Base-by-base conservation (phyloP, 2,797 vertebrate species). In the Gadopsis marmoratus region DNA sequence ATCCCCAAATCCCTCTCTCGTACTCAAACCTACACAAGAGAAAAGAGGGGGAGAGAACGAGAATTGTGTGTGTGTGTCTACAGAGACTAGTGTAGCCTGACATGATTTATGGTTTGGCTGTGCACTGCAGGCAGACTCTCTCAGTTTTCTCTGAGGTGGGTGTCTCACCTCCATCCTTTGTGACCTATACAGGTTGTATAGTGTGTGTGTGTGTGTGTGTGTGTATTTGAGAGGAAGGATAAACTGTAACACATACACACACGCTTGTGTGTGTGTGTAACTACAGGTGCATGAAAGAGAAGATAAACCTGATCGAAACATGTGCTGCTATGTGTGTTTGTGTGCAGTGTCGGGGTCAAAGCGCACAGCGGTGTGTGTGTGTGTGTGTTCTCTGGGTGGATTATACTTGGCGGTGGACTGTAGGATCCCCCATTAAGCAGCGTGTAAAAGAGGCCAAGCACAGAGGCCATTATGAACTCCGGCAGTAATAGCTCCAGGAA, bases 91-190 rank as follows among this genome's bases (percentile, higher is more conserved):
- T 78, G 88, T 81, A 89, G 91, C 79, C 82, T 92, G 93, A 93
- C 93, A 93, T 94, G 93, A 94, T 95, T 94, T 93, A 95, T 94
- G 93, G 89, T 91, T 86, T 78, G 82, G 79, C 93, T 92, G 83
- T 90, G 82, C 80, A 81, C 84, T 90, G 89, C 82, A 88, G 88
- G 90, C 90, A 92, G 91, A 93, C 92, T 86, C 91, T 87, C 84
- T 91, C 85, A 75, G 81, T 91, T 92, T 92, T 90, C 91, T 92
- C 91, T 85, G 87, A 92, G 89, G 90, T 92, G 85, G 92, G 89
- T 90, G 91, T 92, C 91, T 93, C 92, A 94, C 93, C 92, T 92
- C 80, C 89, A 91, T 92, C 89, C 89, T 92, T 82, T 88, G 88
- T 91, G 90, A 94, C 92, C 93, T 92, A 88, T 83, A 84, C 90